These are phyloP conservation scores for Clarias platycephalus DNA, from an alignment of 2,797 vertebrate genomes.

Conservation along the genomic window DNA sequence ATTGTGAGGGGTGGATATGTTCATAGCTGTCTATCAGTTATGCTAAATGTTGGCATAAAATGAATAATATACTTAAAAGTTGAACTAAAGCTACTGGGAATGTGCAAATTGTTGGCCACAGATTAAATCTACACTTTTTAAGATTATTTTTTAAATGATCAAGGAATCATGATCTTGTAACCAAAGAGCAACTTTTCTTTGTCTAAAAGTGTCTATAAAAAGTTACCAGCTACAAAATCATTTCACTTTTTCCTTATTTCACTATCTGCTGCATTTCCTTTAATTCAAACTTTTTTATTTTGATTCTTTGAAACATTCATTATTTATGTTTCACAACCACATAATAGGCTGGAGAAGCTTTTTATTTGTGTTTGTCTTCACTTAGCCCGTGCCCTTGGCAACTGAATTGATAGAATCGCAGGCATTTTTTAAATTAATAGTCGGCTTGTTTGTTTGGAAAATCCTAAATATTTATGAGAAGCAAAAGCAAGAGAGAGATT, in stretches of 20 bases:
- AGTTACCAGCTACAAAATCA: neutral
- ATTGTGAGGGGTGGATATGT: neutral
- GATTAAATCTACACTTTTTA: neutral
- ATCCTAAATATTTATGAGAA: constrained; percentile 50
- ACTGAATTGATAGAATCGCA: constrained; percentile 44
- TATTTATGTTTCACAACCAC: constrained; percentile 23
- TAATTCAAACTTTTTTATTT: constrained; percentile 11
- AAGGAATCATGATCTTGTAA: neutral
- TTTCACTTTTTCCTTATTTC: neutral
- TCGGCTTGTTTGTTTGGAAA: constrained; percentile 46
- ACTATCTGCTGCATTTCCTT: neutral
- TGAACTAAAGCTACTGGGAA: neutral
- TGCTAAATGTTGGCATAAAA: neutral
- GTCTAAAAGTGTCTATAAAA: neutral
- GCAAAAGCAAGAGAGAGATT: constrained; percentile 13
- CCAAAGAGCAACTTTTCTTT: neutral
- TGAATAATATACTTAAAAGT: neutral
- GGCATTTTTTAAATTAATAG: constrained; percentile 53
- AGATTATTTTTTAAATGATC: too few species aligned
- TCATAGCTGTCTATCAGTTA: constrained; percentile 22
- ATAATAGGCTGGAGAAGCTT: constrained; percentile 12
- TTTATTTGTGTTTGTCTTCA: constrained; percentile 50
- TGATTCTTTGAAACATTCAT: constrained; percentile 31
- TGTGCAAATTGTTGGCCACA: neutral
- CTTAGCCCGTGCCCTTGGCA: constrained; percentile 49